A percentile compares a stretch with the other conserved stretches of the same genome.
Evolutionary conservation across 1,140 invertebrate genomes (phyloP).

Genomic region (Eumeta japonica): DNA sequence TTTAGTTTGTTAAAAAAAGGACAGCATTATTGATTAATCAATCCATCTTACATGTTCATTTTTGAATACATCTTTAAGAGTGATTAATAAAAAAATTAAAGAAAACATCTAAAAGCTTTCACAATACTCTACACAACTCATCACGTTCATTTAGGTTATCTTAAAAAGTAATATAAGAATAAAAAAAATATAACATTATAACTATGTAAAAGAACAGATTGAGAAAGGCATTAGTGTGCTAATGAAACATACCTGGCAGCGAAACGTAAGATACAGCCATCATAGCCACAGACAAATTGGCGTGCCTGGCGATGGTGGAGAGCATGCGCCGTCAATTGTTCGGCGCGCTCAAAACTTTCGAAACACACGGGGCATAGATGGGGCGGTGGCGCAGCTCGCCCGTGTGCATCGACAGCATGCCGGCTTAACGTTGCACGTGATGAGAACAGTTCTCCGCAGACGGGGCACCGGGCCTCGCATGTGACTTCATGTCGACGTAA

Average conservation of each 20-base stretch:
- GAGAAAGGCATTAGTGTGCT: no score
- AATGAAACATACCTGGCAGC: conserved; percentile 16
- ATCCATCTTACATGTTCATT: no score
- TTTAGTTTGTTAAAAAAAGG: no score
- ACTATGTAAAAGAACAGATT: no score
- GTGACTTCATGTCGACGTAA: conserved; percentile 21
- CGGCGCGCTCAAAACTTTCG: conserved; percentile 10
- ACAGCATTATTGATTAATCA: no score
- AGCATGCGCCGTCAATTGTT: conserved; percentile 22
- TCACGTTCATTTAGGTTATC: no score
- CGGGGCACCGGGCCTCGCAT: conserved; percentile 21
- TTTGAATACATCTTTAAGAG: no score
- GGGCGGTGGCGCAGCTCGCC: conserved; percentile 9
- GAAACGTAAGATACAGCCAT: conserved; percentile 39
- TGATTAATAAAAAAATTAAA: no score
- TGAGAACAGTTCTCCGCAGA: conserved; percentile 14
- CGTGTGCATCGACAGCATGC: conserved; percentile 21
- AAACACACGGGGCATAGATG: conserved; percentile 29
- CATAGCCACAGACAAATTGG: conserved; percentile 40
- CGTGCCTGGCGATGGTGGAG: conserved; percentile 31
- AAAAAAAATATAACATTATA: no score
- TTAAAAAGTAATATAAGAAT: no score
- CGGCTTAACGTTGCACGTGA: conserved; percentile 19
- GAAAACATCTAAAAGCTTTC: no score
- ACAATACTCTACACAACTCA: no score